Percentiles rank a stretch among this genome's conserved stretches.
Evolutionary conservation across 1,140 invertebrate genomes (phyloP).

Genomic region (Nymphalis io): DNA sequence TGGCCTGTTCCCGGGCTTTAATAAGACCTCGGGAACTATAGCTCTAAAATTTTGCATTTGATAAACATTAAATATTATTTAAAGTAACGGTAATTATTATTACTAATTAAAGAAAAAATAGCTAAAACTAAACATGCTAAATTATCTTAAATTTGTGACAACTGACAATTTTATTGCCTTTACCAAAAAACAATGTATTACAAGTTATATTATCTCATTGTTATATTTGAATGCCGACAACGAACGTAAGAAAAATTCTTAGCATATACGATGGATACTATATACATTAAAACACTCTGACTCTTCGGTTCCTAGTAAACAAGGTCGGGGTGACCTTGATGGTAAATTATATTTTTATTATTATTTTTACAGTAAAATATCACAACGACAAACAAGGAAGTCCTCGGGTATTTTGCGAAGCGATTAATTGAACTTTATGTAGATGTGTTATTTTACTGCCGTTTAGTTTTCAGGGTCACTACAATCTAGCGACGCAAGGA

Average conservation of each 20-base stretch:
- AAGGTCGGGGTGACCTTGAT: slow-evolving; percentile 71
- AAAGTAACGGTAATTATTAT: no score
- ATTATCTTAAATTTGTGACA: neutral
- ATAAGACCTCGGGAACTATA: no score
- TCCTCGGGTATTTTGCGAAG: slow-evolving; percentile 54
- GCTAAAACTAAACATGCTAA: no score
- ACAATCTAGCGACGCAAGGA: slow-evolving; percentile 41
- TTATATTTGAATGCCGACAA: slow-evolving; percentile 25
- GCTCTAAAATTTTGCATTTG: no score
- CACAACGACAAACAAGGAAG: slow-evolving; percentile 75
- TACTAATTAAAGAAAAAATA: no score
- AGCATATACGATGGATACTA: slow-evolving; percentile 40
- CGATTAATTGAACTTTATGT: slow-evolving; percentile 66
- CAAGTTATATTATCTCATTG: neutral
- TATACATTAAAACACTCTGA: slow-evolving; percentile 58
- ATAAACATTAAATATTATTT: no score
- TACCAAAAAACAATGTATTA: neutral
- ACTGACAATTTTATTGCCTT: neutral
- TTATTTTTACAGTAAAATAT: slow-evolving; percentile 69
- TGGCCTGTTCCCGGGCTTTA: no score
- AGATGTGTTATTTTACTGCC: slow-evolving; percentile 50
- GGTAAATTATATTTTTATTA: slow-evolving; percentile 70
- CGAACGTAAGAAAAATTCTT: slow-evolving; percentile 34
- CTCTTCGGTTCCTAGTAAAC: slow-evolving; percentile 74
- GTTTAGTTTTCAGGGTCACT: slow-evolving; percentile 52